phyloP scores from a whole-genome alignment of 2,888 invertebrate genomes.

The Tiphia femorata region DNA sequence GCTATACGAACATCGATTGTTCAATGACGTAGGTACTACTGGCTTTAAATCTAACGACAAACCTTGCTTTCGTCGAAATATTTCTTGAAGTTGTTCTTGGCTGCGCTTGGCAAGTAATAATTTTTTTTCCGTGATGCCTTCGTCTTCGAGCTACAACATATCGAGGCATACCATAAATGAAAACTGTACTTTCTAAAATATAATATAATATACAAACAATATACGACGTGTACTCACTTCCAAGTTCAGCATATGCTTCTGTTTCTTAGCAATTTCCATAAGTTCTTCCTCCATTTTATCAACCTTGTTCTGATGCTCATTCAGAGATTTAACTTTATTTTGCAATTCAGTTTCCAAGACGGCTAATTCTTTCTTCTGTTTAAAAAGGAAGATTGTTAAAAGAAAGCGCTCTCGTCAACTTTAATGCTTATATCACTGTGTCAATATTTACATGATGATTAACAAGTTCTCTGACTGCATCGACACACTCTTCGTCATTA shows the following conservation, averaged over 20 bases:
- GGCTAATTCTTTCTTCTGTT: conserved; percentile 79
- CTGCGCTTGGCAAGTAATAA: conserved; percentile 68
- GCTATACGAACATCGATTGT: conserved; percentile 46
- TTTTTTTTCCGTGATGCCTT: conserved; percentile 64
- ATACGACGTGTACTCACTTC: conserved; percentile 54
- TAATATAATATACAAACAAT: neutral
- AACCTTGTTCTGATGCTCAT: conserved; percentile 77
- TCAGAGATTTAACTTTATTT: conserved; percentile 74
- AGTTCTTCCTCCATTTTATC: conserved; percentile 80
- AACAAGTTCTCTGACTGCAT: conserved; percentile 77
- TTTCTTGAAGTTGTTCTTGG: conserved; percentile 70
- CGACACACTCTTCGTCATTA: conserved; percentile 75
- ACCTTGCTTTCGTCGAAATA: conserved; percentile 73
- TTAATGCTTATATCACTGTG: neutral
- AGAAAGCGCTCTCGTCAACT: neutral
- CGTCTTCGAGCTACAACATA: conserved; percentile 50
- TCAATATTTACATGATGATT: conserved; percentile 77
- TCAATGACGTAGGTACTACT: conserved; percentile 69
- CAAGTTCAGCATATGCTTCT: conserved; percentile 64
- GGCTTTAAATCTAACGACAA: conserved; percentile 79
- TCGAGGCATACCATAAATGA: neutral
- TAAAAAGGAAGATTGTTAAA: neutral
- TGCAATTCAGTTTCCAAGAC: conserved; percentile 79
- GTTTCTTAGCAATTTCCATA: conserved; percentile 76
- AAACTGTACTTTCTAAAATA: neutral